Evolutionary conservation across 2,888 invertebrate species (phyloP), one percentile per base, ranked within the genome.

Genomic region (Nephrocerus scutellatus): DNA sequence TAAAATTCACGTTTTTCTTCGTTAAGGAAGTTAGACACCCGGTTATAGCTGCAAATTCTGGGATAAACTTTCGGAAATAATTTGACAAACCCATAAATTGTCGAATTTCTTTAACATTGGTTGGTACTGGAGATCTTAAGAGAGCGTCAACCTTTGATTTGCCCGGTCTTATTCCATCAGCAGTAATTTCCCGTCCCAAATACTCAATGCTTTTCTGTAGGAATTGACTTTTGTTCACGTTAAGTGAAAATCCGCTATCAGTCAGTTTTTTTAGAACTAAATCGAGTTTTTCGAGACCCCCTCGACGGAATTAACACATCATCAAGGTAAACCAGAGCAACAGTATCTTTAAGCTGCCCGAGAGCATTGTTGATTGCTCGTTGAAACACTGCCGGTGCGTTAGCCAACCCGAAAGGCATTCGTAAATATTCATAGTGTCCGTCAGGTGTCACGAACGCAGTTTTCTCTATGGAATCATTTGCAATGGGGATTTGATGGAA

Each of bases 361-460:
- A 46, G 36, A n/a, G 46, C 44, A n/a, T 9, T 29, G 16, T 44
- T 43, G 9, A 46, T 44, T 23, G 36, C 36, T 19, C 63, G 31
- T 18, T 52, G 59, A 35, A 67, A 63, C 15, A 57, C 51, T 10
- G 54, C 48, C 19, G 66, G 65, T n/a, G 52, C 52, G 20, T 59
- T 62, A n/a, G n/a, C n/a, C n/a, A n/a, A n/a, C n/a, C n/a, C n/a
- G n/a, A n/a, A n/a, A n/a, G n/a, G n/a, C n/a, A n/a, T n/a, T n/a
- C n/a, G n/a, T n/a, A n/a, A n/a, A n/a, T n/a, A n/a, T n/a, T n/a
- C n/a, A n/a, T n/a, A n/a, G n/a, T n/a, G n/a, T n/a, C n/a, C n/a
- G n/a, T n/a, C n/a, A n/a, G n/a, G n/a, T n/a, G n/a, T n/a, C n/a
- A n/a, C n/a, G n/a, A n/a, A n/a, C n/a, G n/a, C n/a, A n/a, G n/a